Evolutionary conservation across 2,113 vertebrate genomes (phyloP), one percentile per base, ranked within the genome.

Genomic region (Procapra przewalskii): DNA sequence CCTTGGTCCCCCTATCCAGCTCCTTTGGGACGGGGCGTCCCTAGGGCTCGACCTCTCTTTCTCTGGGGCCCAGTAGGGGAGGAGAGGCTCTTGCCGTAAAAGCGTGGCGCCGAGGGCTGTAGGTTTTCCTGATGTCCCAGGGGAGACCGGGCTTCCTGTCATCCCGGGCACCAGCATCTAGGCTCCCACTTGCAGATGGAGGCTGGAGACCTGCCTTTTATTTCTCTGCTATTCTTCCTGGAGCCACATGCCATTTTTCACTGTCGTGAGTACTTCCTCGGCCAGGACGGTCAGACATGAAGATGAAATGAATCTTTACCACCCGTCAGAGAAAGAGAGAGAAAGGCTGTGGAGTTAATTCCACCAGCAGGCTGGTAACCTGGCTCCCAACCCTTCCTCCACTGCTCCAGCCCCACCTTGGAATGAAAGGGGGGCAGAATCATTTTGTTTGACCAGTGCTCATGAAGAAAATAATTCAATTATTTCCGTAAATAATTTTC

Each of bases 291-390:
- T 97, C 95, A 97, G 85, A 96, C 82, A 89, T 15, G 80, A 82
- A 75, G 96, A 98, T 92, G 97, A 91, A 97, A 88, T 97, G 98
- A 98, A 97, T 98, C 98, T 97, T 98, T 79, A 31, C 79, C 97
- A 98, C 97, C 96, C 93, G 57, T 96, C 97, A 75, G 83, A 25
- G 36, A 77, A 27, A 45, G 23, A 55, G 59, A 23, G 3, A 57
- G 43, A 79, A 75, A 17, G 23, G 17, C n/a, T 0, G n/a, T 98
- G 98, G 16, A 98, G 94, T 96, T 95, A 97, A 97, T 98, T 95
- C 96, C 95, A 79, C 93, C 59, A 36, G 33, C 27, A 90, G 97
- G 64, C 17, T 16, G 13, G 3, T n/a, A 33, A 21, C 95, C 48
- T 45, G 3, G 7, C 15, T 80, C 48, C 7, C 33, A 14, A 0